These are phyloP conservation scores for Lithobates pipiens DNA, from an alignment of 2,797 vertebrate genomes.

Conservation along the genomic window DNA sequence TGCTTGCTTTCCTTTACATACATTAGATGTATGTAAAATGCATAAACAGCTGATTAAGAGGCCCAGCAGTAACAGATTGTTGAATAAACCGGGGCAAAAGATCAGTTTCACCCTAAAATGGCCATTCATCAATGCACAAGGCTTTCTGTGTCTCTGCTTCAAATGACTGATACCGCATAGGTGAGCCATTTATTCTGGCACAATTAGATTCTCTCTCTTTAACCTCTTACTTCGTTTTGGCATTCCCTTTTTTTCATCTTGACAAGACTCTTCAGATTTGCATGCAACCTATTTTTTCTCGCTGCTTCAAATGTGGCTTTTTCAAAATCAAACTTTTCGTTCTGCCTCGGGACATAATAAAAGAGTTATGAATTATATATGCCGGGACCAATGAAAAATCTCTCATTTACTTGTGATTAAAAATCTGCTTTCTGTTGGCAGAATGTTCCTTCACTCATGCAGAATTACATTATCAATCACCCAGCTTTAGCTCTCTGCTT, in stretches of 20 bases:
- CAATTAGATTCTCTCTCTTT: constrained; percentile 3
- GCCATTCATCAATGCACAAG: constrained; percentile 23
- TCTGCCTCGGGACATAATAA: constrained; percentile 58
- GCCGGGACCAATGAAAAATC: constrained; percentile 51
- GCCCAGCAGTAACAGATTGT: constrained; percentile 1
- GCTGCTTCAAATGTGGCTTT: constrained; percentile 48
- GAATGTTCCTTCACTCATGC: constrained; percentile 8
- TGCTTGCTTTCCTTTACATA: not conserved
- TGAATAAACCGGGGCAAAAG: constrained; percentile 15
- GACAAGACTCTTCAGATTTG: constrained; percentile 27
- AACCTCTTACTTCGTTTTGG: not conserved
- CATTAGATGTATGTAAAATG: not conserved
- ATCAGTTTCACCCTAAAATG: not conserved
- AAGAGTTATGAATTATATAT: constrained; percentile 63
- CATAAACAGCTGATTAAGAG: not conserved
- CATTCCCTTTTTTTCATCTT: not conserved
- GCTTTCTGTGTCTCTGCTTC: not conserved
- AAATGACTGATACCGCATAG: not conserved
- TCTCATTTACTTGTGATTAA: constrained; percentile 55
- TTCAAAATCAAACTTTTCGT: constrained; percentile 56
- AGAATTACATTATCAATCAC: constrained; percentile 18
- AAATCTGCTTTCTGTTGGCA: constrained; percentile 47
- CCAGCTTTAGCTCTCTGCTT: not conserved
- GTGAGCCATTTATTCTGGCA: constrained; percentile 7
- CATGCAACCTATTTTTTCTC: constrained; percentile 20